Base-by-base conservation (phyloP, 2,113 vertebrate genomes). In the Callipepla squamata region DNA sequence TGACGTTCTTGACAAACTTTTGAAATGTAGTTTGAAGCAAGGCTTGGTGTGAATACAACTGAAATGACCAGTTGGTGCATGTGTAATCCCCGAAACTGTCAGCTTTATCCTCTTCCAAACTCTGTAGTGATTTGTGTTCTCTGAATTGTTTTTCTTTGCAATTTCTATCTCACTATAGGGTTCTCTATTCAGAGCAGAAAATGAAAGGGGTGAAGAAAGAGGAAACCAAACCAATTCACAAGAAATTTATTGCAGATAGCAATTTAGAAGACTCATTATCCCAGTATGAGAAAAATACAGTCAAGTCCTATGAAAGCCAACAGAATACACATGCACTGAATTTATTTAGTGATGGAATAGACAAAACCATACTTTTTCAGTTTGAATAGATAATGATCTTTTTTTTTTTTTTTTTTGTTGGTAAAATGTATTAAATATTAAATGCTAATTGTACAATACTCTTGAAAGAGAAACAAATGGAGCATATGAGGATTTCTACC, bases 231-330 rank as follows among this genome's bases (percentile, higher is more conserved):
- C 89, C 88, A 96, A 96, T 94, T 95, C 92, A 88, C 68, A 74
- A 96, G 34, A 98, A 97, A 96, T 96, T 93, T 96, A 96, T 96
- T 96, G 93, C 81, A 94, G 95, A 96, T 90, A 94, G 81, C 91
- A 97, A 92, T 97, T 96, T 93, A 88, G 48, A 76, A 93, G 91
- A 89, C 76, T 96, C 88, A 90, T 97, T 97, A 97, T 97, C 97
- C 92, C 95, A 96, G 94, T 75, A 20, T 95, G 97, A 93, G 83
- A 80, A 96, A 95, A 96, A 97, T 78, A 85, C n/a, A 87, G 80
- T 79, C 87, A 83, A 75, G 92, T 96, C 94, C 63, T 90, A 90
- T 97, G 93, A 90, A 97, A 97, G 92, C 69, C 66, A 94, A 92
- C 76, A 90, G 77, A 89, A 90, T 91, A 87, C 66, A 96, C 96